Evolutionary conservation across 2,797 vertebrate species (phyloP).

Genomic region (Octomys mimax): DNA sequence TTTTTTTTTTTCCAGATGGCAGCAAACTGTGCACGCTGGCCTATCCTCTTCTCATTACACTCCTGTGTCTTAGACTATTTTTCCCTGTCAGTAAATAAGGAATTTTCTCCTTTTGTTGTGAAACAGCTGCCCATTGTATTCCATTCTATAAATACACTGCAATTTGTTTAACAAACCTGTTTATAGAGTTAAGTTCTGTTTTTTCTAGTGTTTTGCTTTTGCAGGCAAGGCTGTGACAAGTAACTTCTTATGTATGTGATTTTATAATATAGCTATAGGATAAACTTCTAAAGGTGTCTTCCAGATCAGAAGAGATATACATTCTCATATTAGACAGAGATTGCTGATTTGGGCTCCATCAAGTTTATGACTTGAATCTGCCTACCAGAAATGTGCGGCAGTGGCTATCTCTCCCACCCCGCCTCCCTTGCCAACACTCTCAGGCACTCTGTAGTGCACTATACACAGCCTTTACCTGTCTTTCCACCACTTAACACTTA

Average conservation of each 20-base stretch:
- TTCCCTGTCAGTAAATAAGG: neutral
- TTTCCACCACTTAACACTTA: neutral
- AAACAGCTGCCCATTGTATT: neutral
- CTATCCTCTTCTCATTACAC: neutral
- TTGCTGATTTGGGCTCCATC: neutral
- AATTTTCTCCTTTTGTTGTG: neutral
- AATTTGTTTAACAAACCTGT: neutral
- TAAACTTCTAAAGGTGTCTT: neutral
- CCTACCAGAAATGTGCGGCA: fast-evolving
- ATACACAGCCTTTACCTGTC: neutral
- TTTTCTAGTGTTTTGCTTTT: constrained; percentile 21
- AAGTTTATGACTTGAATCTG: neutral
- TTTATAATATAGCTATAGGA: neutral
- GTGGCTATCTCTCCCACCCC: too few relatives aligned
- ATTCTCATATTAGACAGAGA: neutral
- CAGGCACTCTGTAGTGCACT: neutral
- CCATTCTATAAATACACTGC: neutral
- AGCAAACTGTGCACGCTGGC: neutral
- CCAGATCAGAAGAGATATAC: neutral
- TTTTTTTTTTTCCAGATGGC: constrained; percentile 1
- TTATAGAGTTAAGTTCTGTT: neutral
- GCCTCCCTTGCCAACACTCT: neutral
- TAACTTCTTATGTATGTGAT: neutral
- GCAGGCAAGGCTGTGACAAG: neutral
- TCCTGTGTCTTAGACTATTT: neutral